A percentile compares a stretch with the other conserved stretches of the same genome.
Evolutionary conservation across 2,113 vertebrate genomes (phyloP).

Genomic region (Hippocampus guttulatus): DNA sequence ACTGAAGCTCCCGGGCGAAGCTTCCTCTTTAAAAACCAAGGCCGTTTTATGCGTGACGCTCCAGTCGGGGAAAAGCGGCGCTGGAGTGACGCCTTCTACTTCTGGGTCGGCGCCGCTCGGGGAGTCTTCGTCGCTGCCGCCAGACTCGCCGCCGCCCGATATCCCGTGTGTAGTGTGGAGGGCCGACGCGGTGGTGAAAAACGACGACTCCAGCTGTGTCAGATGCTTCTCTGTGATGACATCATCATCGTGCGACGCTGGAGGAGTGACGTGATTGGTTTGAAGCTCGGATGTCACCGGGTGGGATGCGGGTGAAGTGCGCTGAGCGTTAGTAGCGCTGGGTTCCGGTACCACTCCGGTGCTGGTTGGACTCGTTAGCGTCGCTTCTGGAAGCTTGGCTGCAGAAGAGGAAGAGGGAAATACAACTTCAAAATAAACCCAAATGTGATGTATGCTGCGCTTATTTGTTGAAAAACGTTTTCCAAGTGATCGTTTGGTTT

Average conservation of each 20-base stretch:
- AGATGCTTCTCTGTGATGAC: neutral
- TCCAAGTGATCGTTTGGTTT: no score
- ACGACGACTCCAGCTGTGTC: conserved; percentile 9
- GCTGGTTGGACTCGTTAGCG: neutral
- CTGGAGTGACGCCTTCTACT: neutral
- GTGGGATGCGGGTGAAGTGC: neutral
- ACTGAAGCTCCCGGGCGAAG: conserved; percentile 9
- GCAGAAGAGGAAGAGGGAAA: conserved; percentile 9
- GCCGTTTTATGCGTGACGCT: conserved; percentile 36
- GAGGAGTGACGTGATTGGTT: neutral
- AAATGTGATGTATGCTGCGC: no score
- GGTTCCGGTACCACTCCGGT: neutral
- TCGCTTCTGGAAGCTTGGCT: conserved; percentile 41
- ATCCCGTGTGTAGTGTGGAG: conserved; percentile 19
- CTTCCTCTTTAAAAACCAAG: conserved; percentile 62
- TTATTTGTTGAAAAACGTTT: no score
- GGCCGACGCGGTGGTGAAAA: conserved; percentile 7
- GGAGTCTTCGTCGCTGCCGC: conserved; percentile 7
- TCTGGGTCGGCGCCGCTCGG: neutral
- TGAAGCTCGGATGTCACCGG: conserved; percentile 21
- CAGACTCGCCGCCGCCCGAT: conserved; percentile 9
- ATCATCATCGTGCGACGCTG: neutral
- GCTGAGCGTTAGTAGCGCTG: no score
- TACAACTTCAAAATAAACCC: neutral
- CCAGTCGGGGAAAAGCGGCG: neutral